Conservation (phyloP, 2,888 invertebrate species). For the Euzophera pinguis region DNA sequence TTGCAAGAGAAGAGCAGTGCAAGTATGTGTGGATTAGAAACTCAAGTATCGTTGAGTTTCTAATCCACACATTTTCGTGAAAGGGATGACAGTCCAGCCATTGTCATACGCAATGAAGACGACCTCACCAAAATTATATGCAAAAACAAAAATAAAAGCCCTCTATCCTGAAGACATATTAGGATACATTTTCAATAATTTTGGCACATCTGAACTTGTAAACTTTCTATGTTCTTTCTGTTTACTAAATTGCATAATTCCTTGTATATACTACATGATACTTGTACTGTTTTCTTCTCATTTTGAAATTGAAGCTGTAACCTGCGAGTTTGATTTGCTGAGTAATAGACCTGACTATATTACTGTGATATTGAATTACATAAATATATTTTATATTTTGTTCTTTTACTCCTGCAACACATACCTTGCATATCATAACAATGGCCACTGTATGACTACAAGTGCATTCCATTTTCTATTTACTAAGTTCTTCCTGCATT, state of each 20-base stretch:
- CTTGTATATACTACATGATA: not conserved
- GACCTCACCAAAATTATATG: conserved; percentile 3
- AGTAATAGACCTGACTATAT: not conserved
- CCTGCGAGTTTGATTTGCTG: not conserved
- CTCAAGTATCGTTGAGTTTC: too few species aligned
- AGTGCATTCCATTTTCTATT: too few species aligned
- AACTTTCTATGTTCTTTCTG: not conserved
- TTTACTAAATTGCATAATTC: not conserved
- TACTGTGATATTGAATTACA: too few species aligned
- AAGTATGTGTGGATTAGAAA: conserved; percentile 15
- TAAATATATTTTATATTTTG: too few species aligned
- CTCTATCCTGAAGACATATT: not conserved
- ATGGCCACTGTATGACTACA: too few species aligned
- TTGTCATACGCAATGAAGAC: conserved; percentile 1
- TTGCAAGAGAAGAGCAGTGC: not conserved
- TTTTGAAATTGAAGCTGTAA: not conserved
- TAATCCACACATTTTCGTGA: conserved; percentile 7
- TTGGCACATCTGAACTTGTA: not conserved
- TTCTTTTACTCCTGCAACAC: not conserved
- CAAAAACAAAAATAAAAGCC: not conserved
- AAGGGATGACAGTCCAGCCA: conserved; percentile 4
- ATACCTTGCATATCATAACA: not conserved
- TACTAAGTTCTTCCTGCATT: too few species aligned
- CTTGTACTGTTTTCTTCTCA: not conserved
- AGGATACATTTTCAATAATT: not conserved